phyloP scores from a whole-genome alignment of 1,140 invertebrate genomes.

The Papilio glaucus region DNA sequence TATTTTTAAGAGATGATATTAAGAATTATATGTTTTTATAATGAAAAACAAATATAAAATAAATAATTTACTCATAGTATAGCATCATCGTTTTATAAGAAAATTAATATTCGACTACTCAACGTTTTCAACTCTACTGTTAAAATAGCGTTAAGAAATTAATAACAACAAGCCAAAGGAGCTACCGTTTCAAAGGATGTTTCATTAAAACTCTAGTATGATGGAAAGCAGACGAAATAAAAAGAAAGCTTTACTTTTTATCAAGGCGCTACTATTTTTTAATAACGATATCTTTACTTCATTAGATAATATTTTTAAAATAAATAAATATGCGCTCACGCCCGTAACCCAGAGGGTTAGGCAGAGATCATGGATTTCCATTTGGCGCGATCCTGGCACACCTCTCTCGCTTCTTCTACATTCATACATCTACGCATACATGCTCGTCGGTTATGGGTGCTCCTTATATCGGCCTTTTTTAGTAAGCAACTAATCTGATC shows the following conservation, averaged over 20 bases:
- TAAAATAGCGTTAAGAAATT: slow-evolving; percentile 16
- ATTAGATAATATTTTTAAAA: background rate
- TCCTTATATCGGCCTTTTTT: too few relatives aligned
- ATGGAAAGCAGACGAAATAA: slow-evolving; percentile 12
- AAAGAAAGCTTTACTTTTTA: slow-evolving; percentile 14
- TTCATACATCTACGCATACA: too few relatives aligned
- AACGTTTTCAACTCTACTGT: slow-evolving; percentile 1
- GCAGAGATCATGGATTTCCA: too few relatives aligned
- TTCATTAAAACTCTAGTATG: slow-evolving; percentile 22
- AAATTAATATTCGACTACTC: slow-evolving; percentile 4
- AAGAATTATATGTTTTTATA: background rate
- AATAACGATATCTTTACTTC: background rate
- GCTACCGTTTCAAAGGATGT: slow-evolving; percentile 15
- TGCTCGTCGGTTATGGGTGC: too few relatives aligned
- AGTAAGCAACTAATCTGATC: too few relatives aligned
- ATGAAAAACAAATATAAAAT: background rate
- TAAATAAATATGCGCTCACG: too few relatives aligned
- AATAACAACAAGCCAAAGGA: slow-evolving; percentile 17
- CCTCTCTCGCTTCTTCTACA: too few relatives aligned
- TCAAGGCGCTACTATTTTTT: slow-evolving; percentile 8
- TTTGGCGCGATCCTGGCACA: too few relatives aligned
- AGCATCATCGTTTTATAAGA: background rate
- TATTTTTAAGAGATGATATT: background rate
- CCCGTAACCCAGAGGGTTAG: too few relatives aligned
- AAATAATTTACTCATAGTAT: background rate